Evolutionary conservation across 64 coral and sea anemone genomes (phyloP).

Genomic region (Montipora foliosa): DNA sequence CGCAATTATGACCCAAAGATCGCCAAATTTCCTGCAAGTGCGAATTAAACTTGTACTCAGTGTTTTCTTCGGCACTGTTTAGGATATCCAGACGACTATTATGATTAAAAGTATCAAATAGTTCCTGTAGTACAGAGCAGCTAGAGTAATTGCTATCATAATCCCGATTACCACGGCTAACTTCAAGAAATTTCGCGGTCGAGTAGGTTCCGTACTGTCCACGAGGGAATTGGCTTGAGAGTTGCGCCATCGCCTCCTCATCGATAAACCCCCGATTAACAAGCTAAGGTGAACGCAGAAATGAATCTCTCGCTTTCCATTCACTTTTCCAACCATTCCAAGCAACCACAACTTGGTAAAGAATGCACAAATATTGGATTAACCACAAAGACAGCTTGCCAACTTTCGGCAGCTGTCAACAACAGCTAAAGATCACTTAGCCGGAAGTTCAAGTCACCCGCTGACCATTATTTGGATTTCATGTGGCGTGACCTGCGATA

Average conservation of each 20-base stretch:
- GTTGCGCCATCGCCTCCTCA: constrained; percentile 31
- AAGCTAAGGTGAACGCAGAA: background rate
- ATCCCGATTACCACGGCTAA: constrained; percentile 80
- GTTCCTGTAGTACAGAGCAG: constrained; percentile 80
- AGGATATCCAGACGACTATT: constrained; percentile 87
- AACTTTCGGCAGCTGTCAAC: background rate
- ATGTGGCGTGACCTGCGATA: too few relatives aligned
- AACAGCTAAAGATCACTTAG: too few relatives aligned
- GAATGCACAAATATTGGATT: constrained; percentile 29
- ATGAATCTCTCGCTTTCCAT: background rate
- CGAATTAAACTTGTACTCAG: background rate
- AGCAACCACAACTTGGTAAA: background rate
- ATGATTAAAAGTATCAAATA: constrained; percentile 91
- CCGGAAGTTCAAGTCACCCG: background rate
- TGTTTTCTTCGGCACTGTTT: background rate
- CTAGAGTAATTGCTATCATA: constrained; percentile 71
- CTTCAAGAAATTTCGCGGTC: constrained; percentile 37
- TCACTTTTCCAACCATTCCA: background rate
- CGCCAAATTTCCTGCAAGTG: background rate
- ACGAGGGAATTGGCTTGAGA: background rate
- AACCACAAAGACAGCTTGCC: background rate
- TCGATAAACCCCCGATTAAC: background rate
- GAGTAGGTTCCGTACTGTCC: constrained; percentile 22
- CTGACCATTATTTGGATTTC: background rate
- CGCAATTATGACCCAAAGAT: background rate